Percentiles rank a stretch among this genome's conserved stretches.
phyloP scores from a whole-genome alignment of 1,140 invertebrate genomes.

The Hydropsyche tenuis region DNA sequence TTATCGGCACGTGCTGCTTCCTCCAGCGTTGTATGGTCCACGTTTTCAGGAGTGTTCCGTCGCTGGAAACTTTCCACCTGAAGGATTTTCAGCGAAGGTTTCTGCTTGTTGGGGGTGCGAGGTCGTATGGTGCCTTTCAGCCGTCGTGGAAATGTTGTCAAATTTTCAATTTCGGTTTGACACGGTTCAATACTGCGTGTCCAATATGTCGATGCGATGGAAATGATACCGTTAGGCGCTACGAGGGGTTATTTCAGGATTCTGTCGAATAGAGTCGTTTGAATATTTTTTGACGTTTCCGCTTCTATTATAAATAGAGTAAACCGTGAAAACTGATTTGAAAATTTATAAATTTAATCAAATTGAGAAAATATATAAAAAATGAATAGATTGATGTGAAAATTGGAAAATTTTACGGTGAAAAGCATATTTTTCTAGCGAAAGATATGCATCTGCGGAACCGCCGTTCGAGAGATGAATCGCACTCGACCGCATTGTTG shows the following conservation, averaged over 20 bases:
- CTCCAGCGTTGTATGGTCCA: no score
- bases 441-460: slow-evolving; percentile 16
- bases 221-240: no score
- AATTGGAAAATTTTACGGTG: not conserved
- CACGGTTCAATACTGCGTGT: no score
- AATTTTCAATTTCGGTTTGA: not conserved
- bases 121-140: no score
- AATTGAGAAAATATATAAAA: not conserved
- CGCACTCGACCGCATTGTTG: slow-evolving; percentile 15
- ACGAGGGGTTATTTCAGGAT: no score
- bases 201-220: no score
- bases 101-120: no score
- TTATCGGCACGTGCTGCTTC: slow-evolving; percentile 38
- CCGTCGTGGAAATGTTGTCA: not conserved
- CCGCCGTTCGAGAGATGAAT: slow-evolving; percentile 12
- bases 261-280: no score
- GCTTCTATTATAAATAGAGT: no score
- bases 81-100: slow-evolving; percentile 6
- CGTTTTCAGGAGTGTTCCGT: not conserved
- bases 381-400: not conserved
- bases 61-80: slow-evolving; percentile 29
- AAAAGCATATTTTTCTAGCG: not conserved
- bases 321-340: no score
- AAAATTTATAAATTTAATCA: not conserved
- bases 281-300: no score